phyloP scores from a whole-genome alignment of 2,888 invertebrate species.

The Polyommatus iphigenia region DNA sequence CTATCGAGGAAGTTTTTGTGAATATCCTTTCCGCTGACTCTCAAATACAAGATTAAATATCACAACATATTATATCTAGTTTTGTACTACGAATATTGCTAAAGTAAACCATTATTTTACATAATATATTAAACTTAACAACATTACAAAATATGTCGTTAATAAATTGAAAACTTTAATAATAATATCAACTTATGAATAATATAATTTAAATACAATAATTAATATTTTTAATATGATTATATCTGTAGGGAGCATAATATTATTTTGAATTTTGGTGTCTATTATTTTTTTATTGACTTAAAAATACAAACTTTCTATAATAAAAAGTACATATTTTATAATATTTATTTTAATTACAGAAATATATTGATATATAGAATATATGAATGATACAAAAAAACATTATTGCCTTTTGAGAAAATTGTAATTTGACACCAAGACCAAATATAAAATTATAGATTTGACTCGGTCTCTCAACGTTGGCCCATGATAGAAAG shows the following conservation, averaged over 20 bases:
- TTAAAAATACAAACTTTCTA: not conserved
- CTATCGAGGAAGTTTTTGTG: conserved; percentile 7
- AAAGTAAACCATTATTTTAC: not conserved
- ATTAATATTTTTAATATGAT: not conserved
- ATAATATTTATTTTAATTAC: not conserved
- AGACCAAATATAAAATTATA: conserved; percentile 8
- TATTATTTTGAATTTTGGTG: conserved; percentile 6
- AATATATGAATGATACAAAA: not conserved
- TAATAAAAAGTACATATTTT: not conserved
- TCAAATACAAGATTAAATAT: conserved; percentile 7
- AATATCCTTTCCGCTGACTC: conserved; percentile 20
- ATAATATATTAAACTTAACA: conserved; percentile 1
- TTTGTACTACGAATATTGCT: conserved; percentile 20
- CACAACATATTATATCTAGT: conserved; percentile 16
- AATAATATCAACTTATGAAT: not conserved
- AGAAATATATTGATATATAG: not conserved
- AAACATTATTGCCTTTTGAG: not conserved
- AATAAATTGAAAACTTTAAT: not conserved
- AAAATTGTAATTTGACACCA: conserved; percentile 15
- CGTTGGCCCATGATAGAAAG: not conserved
- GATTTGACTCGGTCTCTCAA: not conserved
- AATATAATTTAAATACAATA: not conserved
- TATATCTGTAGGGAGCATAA: not conserved
- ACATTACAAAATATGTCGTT: not conserved
- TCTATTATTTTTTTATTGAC: not conserved